Evolutionary conservation across 1,140 invertebrate genomes (phyloP).

Genomic region (Prorops nasuta): DNA sequence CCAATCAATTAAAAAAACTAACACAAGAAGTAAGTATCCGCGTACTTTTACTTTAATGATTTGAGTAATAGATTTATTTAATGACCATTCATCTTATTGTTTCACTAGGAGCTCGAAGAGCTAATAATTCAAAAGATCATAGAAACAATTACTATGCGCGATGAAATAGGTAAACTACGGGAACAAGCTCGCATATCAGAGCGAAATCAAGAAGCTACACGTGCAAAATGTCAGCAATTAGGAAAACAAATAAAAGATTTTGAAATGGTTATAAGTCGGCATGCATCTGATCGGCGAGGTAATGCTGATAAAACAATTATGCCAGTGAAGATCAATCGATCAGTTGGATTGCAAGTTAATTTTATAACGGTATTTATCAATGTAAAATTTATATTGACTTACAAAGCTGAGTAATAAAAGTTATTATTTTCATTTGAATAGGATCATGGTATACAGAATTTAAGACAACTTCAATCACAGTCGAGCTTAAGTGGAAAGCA

Average conservation of each 20-base stretch:
- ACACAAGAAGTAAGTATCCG: constrained; percentile 9
- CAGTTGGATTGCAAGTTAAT: constrained; percentile 77
- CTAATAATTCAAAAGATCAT: constrained; percentile 72
- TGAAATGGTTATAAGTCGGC: constrained; percentile 68
- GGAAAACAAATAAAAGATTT: constrained; percentile 73
- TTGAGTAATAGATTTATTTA: constrained; percentile 52
- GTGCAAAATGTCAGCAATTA: constrained; percentile 63
- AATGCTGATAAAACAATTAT: constrained; percentile 54
- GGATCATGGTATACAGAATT: constrained; percentile 47
- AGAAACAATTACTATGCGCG: constrained; percentile 69
- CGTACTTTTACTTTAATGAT: constrained; percentile 50
- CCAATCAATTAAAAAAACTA: neutral
- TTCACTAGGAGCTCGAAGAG: constrained; percentile 67
- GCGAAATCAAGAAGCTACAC: constrained; percentile 62
- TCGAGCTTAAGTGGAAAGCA: constrained; percentile 23
- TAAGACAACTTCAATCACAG: constrained; percentile 37
- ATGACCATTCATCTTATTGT: constrained; percentile 48
- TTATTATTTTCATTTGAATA: constrained; percentile 13
- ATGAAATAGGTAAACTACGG: constrained; percentile 69
- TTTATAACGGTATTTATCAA: constrained; percentile 51
- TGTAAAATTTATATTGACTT: constrained; percentile 3
- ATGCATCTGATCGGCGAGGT: constrained; percentile 55
- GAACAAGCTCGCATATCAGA: constrained; percentile 64
- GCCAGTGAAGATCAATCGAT: constrained; percentile 77
- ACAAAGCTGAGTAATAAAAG: neutral